phyloP scores from a whole-genome alignment of 1,140 invertebrate species.

The Cataglyphis hispanica region DNA sequence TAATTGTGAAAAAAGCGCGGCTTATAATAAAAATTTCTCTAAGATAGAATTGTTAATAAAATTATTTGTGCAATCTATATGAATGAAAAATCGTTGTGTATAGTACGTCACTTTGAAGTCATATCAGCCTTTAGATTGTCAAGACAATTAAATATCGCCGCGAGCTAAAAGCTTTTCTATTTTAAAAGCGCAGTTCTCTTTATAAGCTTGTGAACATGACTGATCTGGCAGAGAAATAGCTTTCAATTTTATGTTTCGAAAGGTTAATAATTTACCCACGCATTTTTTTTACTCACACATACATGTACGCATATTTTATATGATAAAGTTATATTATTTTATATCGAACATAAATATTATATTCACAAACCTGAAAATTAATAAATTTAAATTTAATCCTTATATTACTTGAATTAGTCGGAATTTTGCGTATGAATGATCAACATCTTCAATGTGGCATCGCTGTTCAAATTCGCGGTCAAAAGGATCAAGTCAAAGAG shows the following conservation, averaged over 20 bases:
- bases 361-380: not conserved
- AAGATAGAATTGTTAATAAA: not conserved
- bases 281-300: not conserved
- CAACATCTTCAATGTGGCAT: not conserved
- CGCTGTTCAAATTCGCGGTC: not conserved
- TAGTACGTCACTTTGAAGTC: not conserved
- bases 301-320: not conserved
- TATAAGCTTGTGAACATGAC: not conserved
- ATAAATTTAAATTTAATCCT: not conserved
- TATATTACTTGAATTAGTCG: not conserved
- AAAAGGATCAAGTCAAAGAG: not conserved
- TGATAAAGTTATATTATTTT: not conserved
- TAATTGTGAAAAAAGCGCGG: not conserved
- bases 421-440: not conserved
- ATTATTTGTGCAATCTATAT: not conserved
- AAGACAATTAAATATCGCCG: conserved; percentile 10
- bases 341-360: too few species aligned
- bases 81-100: not conserved
- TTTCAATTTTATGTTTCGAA: not conserved
- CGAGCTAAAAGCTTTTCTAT: not conserved
- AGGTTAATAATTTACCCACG: not conserved
- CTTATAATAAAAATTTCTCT: not conserved
- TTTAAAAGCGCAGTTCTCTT: not conserved
- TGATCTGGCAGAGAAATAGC: not conserved
- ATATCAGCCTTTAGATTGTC: not conserved